Evolutionary conservation across 2,888 invertebrate species (phyloP), one percentile per base, ranked within the genome.

Genomic region (Xiphydria camelus): DNA sequence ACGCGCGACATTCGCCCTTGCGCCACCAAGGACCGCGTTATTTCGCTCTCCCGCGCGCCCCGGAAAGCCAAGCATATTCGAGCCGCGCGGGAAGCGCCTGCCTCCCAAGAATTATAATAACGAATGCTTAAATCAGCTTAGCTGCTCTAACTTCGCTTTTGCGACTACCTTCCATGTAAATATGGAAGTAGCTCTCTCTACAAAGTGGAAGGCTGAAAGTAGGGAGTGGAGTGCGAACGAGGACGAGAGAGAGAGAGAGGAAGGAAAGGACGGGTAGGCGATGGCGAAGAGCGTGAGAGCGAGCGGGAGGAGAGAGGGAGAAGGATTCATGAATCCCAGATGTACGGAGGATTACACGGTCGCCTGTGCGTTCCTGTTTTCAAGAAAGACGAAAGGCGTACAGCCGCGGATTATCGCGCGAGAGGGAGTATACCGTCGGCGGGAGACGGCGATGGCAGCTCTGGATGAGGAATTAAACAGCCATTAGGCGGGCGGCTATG

Each of bases 81-180:
- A 53, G 56, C 44, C 52, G n/a, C n/a, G n/a, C n/a, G 54, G 61
- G 53, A 57, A 60, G 56, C 59, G 49, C 48, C 47, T 57, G 57
- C 64, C 68, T 63, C 53, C 66, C 65, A 65, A 68, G 72, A 71
- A 71, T 73, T 72, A 72, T 73, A 73, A 73, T 71, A 73, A 71
- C 72, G 70, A 72, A 72, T 70, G 71, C 68, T 68, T 63, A 72
- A 73, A 72, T 73, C 73, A 70, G 73, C 72, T 73, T 72, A 70
- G 67, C 66, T 62, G 39, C 63, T 55, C 67, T 59, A 72, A 73
- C 70, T 72, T 71, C 57, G 65, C 68, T 70, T 65, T 68, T 61
- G 69, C 67, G 64, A 66, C 64, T 62, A 62, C 62, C 62, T 57
- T 59, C 57, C 66, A 61, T 68, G 72, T 73, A 70, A 72, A 73